Percentiles rank a stretch among this genome's conserved stretches.
Conservation (phyloP, 1,140 invertebrate genomes). For the Cepaea nemoralis region DNA sequence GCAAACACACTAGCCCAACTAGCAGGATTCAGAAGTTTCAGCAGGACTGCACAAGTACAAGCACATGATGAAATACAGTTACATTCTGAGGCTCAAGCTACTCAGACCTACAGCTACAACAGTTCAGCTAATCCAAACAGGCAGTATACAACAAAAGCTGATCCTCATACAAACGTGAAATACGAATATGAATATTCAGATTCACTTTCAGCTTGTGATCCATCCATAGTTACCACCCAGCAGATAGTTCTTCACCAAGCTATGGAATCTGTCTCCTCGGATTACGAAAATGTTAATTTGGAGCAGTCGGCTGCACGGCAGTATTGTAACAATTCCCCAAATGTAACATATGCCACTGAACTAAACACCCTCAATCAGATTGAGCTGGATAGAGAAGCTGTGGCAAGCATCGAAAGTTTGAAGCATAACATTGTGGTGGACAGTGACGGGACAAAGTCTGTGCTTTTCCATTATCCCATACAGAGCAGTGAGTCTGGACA, state of each 20-base stretch:
- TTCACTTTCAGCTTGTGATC: background rate
- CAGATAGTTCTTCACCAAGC: background rate
- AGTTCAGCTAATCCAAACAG: background rate
- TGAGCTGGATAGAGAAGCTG: background rate
- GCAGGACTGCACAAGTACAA: background rate
- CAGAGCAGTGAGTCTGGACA: background rate
- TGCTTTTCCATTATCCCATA: background rate
- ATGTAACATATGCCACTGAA: background rate
- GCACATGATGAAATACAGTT: background rate
- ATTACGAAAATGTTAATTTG: background rate
- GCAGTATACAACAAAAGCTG: background rate
- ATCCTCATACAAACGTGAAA: background rate
- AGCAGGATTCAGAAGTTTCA: conserved; percentile 38
- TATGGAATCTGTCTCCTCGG: background rate
- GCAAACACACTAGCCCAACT: conserved; percentile 47
- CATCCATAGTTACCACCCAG: background rate
- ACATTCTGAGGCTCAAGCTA: conserved; percentile 10
- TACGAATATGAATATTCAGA: conserved; percentile 20
- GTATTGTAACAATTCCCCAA: background rate
- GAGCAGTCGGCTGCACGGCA: background rate
- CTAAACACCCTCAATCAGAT: background rate
- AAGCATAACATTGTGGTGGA: background rate
- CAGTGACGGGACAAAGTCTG: background rate
- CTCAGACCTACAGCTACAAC: conserved; percentile 7
- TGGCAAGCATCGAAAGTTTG: background rate